Evolutionary conservation across 1,140 invertebrate species (phyloP), one percentile per base, ranked within the genome.

Genomic region (Dreissena polymorpha): DNA sequence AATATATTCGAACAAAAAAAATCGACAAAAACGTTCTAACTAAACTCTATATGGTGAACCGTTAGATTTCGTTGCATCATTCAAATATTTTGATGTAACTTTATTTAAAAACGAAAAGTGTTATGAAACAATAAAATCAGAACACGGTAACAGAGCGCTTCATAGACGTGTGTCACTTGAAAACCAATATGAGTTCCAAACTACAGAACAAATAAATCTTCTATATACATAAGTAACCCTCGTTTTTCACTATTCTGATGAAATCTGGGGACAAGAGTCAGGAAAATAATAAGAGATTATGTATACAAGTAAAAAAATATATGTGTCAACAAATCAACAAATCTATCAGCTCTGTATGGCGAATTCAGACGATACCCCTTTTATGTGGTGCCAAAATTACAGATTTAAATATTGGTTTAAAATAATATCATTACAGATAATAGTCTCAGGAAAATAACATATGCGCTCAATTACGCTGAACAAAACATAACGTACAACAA

Each of bases 311-410:
- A 53, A n/a, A 75, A 75, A 64, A 14, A 29, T 39, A 12, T 75
- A 29, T 75, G 73, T 25, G 29, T 75, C 16, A 75, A 39, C 13
- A 75, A 75, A 39, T 75, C 55, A 75, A 64, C 55, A 10, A 75
- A 75, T 64, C 53, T 63, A 27, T 53, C 10, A 14, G 72, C 23
- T 7, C 25, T 75, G 21, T 60, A 75, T 64, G 73, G 73, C 39
- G 73, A 75, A 75, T 18, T 75, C 12, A 53, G 73, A 27, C 25
- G 21, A 13, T 14, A 23, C 50, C 73, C 57, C 12, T 63, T 63
- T 21, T 49, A 3, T 27, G 64, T 75, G 7, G 5, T 18, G n/a
- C 27, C 53, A 2, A 60, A 75, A n/a, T 27, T 75, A 23, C 60
- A n/a, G 53, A 16, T 23, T 57, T 29, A 53, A 57, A n/a, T 18